Percentiles rank a stretch among this genome's conserved stretches.
Conservation (phyloP, 2,113 vertebrate genomes). For the Nesogale talazaci region DNA sequence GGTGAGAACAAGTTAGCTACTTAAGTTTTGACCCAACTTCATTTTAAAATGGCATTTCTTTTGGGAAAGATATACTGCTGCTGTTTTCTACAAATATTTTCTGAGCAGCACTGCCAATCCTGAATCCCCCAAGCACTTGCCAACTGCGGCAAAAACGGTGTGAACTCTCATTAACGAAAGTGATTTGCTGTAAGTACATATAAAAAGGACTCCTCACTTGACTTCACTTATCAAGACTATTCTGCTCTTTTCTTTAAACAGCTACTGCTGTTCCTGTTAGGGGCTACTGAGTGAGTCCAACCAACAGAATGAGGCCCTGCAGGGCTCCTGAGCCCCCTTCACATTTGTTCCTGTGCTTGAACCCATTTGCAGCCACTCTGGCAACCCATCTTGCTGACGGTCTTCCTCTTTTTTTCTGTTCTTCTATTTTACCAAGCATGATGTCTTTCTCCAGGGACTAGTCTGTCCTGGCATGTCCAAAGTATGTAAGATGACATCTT, state of each 20-base stretch:
- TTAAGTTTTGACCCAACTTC: not conserved
- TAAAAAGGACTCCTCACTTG: not conserved
- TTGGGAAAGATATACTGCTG: not conserved
- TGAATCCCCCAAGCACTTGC: not conserved
- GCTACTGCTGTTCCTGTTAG: not conserved
- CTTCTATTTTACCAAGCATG: too few species aligned
- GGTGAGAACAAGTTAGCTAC: not conserved
- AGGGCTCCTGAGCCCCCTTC: too few species aligned
- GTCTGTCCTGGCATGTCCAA: too few species aligned
- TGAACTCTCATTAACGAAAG: not conserved
- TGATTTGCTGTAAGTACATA: not conserved
- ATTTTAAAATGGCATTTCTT: not conserved
- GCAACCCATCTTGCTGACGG: too few species aligned
- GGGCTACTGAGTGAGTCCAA: too few species aligned
- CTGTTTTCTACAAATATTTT: conserved; percentile 15
- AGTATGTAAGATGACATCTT: too few species aligned
- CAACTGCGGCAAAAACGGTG: not conserved
- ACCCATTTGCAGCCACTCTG: too few species aligned
- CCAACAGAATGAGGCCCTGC: too few species aligned
- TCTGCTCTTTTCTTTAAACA: not conserved
- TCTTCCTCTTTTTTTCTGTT: too few species aligned
- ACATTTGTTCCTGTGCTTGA: too few species aligned
- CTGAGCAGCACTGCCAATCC: not conserved
- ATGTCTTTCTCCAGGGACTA: too few species aligned
- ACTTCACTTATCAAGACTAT: not conserved